A percentile compares a stretch with the other conserved stretches of the same genome.
Evolutionary conservation across 2,797 vertebrate species (phyloP).

Genomic region (Sebastes nivosus): DNA sequence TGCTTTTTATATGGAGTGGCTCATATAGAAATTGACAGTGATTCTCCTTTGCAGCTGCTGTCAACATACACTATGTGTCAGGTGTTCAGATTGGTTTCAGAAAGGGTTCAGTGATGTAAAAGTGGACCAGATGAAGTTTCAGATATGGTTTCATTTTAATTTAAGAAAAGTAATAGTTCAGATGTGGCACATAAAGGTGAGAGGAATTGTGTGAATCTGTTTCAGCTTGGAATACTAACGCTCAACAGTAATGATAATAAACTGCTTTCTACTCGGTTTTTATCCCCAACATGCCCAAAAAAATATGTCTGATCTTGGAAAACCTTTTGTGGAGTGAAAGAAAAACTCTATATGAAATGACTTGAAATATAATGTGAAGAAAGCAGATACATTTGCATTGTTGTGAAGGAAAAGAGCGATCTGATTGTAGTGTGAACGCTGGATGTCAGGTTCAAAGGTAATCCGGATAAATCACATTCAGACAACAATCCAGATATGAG

Average conservation of each 20-base stretch:
- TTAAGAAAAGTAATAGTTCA: not conserved
- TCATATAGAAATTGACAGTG: not conserved
- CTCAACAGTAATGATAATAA: not conserved
- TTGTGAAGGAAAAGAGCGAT: conserved; percentile 23
- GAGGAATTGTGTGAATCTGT: not conserved
- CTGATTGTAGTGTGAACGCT: conserved; percentile 20
- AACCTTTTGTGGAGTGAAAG: not conserved
- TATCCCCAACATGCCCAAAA: not conserved
- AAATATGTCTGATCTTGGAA: not conserved
- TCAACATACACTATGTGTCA: not conserved
- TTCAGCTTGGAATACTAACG: not conserved
- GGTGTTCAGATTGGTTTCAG: not conserved
- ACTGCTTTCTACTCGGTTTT: not conserved
- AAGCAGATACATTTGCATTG: not conserved
- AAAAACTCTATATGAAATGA: not conserved
- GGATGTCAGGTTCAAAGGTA: conserved; percentile 58
- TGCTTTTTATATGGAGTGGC: not conserved
- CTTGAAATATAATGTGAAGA: not conserved
- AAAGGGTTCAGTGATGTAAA: not conserved
- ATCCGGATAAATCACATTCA: conserved; percentile 55
- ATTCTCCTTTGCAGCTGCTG: not conserved
- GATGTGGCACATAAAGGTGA: not conserved
- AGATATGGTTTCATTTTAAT: not conserved
- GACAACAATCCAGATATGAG: conserved; percentile 49
- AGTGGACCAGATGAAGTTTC: not conserved